Percentiles rank a stretch among this genome's conserved stretches.
These are phyloP conservation scores for Anguilla obscura DNA, from an alignment of 2,797 vertebrate genomes.

Conservation along the genomic window DNA sequence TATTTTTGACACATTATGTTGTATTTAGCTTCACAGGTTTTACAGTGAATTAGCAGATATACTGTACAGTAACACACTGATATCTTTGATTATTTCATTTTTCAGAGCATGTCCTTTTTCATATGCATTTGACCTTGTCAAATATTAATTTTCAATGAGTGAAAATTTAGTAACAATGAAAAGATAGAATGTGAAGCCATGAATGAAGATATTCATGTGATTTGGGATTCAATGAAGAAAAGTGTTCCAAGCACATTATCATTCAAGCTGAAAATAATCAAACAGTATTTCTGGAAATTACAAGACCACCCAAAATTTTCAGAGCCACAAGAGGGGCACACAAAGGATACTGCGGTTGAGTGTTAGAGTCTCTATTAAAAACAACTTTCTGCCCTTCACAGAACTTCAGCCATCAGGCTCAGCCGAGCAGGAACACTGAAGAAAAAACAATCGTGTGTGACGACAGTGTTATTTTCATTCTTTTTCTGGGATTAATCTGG, in stretches of 20 bases:
- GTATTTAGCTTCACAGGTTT: not conserved
- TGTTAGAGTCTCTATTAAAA: not conserved
- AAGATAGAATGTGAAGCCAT: not conserved
- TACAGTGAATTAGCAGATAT: not conserved
- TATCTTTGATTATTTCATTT: not conserved
- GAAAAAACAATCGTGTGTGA: not conserved
- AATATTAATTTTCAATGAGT: not conserved
- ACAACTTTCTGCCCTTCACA: not conserved
- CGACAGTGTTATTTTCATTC: not conserved
- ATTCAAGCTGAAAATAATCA: slow-evolving; percentile 5
- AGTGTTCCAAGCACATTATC: not conserved
- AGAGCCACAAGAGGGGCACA: not conserved
- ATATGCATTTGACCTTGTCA: not conserved
- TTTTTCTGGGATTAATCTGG: not conserved
- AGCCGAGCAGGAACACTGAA: not conserved
- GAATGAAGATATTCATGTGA: not conserved
- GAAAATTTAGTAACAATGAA: not conserved
- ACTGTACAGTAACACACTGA: not conserved
- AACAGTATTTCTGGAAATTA: not conserved
- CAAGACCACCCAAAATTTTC: not conserved
- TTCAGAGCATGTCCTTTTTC: not conserved
- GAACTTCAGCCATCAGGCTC: not conserved
- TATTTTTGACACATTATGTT: not conserved
- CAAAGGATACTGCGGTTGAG: not conserved
- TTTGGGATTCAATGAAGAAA: not conserved